Percentiles rank a stretch among this genome's conserved stretches.
These are phyloP conservation scores for Penelope pileata DNA, from an alignment of 2,113 vertebrate species.

Conservation along the genomic window DNA sequence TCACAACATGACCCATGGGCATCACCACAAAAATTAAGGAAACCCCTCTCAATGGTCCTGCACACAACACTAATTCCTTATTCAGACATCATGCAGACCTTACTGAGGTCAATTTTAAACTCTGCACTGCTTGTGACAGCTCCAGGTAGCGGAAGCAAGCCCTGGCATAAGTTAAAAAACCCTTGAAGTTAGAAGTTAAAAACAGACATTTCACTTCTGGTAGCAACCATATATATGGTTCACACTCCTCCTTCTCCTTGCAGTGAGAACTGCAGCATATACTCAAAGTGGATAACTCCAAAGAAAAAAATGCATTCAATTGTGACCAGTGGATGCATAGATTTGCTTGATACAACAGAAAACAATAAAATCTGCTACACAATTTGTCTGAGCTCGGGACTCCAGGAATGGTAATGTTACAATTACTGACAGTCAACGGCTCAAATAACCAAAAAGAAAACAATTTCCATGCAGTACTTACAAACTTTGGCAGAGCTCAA, in stretches of 20 bases:
- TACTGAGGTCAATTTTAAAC: not conserved
- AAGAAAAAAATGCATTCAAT: not conserved
- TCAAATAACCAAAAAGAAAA: not conserved
- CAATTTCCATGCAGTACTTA: not conserved
- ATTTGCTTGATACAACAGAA: not conserved
- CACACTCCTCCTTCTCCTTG: not conserved
- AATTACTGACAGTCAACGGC: not conserved
- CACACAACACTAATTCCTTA: not conserved
- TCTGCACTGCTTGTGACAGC: not conserved
- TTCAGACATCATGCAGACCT: not conserved
- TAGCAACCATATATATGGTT: not conserved
- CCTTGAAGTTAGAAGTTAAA: not conserved
- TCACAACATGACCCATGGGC: fast-evolving
- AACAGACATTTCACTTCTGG: not conserved
- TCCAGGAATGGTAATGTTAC: not conserved
- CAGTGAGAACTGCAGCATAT: not conserved
- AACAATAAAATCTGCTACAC: not conserved
- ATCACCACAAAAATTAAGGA: not conserved
- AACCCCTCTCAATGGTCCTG: not conserved
- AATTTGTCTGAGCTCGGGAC: not conserved
- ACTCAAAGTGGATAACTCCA: not conserved
- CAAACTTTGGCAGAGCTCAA: not conserved
- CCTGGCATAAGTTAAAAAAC: not conserved
- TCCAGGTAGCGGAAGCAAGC: not conserved
- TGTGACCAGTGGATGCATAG: not conserved